Base-by-base conservation (phyloP, 2,113 vertebrate genomes). In the Scalopus aquaticus region DNA sequence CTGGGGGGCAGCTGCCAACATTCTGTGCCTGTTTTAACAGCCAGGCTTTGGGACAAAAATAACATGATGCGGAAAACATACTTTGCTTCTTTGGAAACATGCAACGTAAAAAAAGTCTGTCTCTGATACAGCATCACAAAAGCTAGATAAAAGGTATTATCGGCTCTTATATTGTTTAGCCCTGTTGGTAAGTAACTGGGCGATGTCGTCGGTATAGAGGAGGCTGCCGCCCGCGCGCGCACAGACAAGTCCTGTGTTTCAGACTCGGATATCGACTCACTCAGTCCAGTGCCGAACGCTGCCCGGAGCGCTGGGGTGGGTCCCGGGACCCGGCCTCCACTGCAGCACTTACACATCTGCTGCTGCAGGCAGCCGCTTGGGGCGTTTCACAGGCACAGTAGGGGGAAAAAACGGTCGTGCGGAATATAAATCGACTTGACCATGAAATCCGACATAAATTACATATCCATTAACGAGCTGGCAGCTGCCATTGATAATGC, bases 231-330 rank as follows among this genome's bases (percentile, higher is more conserved):
- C 10, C 5, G 46, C 28, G n/a, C 17, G 4, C 1, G 12, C 20
- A 28, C 39, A 3, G 4, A 20, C 26, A 42, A 49, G 28, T 20
- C 20, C 3, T 7, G 2, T 28, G 17, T 58, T 35, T 69, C 54
- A 67, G 37, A 39, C 1, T 0, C 11, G 6, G 17, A 5, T 5
- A 7, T 16, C 2, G 6, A 9, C 22, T 58, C 35, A 5, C 32
- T 13, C 3, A 2, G 64, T n/a, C 37, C 44, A 44, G 44, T 6
- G 44, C 44, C 44, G n/a, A n/a, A n/a, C n/a, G n/a, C n/a, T n/a
- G n/a, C 16, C 35, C 28, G 9, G 4, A 13, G 9, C 32, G 28
- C 7, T 28, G 7, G n/a, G 16, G 49, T 5, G 3, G 26, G n/a
- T n/a, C 46, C 2, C 46, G 2, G 9, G 8, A 73, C 60, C 12